These are phyloP conservation scores for Plestiodon gilberti DNA, from an alignment of 2,113 vertebrate species.

Conservation along the genomic window DNA sequence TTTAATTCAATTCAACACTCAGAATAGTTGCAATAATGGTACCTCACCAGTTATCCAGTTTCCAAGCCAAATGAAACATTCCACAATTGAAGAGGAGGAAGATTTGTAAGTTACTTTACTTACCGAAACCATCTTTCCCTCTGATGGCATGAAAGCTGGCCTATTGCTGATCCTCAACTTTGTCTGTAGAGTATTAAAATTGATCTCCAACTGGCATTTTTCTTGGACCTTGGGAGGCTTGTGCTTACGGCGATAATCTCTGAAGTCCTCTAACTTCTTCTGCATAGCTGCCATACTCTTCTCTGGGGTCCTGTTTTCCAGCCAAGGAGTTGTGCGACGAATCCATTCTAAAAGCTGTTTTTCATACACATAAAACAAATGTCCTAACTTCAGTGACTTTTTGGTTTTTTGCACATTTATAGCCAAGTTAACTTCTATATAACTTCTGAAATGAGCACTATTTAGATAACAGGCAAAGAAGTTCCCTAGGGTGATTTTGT, in stretches of 20 bases:
- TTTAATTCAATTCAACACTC: not conserved
- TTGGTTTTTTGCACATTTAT: not conserved
- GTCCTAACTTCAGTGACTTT: not conserved
- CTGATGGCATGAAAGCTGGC: slow-evolving; percentile 97
- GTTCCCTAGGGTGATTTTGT: not conserved
- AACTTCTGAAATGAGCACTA: not conserved
- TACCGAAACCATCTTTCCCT: slow-evolving; percentile 99
- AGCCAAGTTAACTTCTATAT: not conserved
- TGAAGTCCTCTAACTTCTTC: slow-evolving; percentile 96
- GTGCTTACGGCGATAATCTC: slow-evolving; percentile 96
- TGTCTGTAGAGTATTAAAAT: slow-evolving; percentile 98
- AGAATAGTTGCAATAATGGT: slow-evolving; percentile 12
- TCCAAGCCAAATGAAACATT: accelerated
- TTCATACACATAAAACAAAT: slow-evolving; percentile 23
- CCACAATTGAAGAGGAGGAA: not conserved
- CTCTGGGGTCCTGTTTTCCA: slow-evolving; percentile 93
- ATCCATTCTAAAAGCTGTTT: slow-evolving; percentile 94
- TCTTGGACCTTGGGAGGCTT: slow-evolving; percentile 98
- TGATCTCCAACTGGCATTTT: slow-evolving; percentile 98
- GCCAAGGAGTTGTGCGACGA: slow-evolving; percentile 95
- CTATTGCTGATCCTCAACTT: slow-evolving; percentile 97
- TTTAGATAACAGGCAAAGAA: not conserved
- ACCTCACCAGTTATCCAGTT: not conserved
- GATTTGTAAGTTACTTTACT: slow-evolving; percentile 46
- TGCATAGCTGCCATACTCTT: slow-evolving; percentile 96